Evolutionary conservation across 1,140 invertebrate species (phyloP).

Genomic region (Brachionus paranguensis): DNA sequence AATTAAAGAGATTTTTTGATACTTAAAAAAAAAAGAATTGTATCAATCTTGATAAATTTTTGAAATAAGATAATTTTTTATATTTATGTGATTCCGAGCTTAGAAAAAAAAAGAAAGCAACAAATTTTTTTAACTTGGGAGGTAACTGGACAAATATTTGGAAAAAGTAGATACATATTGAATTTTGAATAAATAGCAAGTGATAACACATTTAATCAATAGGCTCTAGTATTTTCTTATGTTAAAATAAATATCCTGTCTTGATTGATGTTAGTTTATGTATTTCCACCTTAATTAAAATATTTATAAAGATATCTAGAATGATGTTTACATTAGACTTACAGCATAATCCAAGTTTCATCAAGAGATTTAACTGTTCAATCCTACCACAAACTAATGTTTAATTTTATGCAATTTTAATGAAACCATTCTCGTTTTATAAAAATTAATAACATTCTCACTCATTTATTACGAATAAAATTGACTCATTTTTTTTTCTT

Average conservation of each 20-base stretch:
- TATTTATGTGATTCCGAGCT: not conserved
- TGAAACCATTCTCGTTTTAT: not conserved
- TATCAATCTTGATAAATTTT: too few relatives aligned
- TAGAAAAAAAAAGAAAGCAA: not conserved
- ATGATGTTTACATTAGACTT: not conserved
- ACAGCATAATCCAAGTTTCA: not conserved
- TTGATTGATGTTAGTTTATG: not conserved
- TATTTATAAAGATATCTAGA: not conserved
- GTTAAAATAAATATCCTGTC: not conserved
- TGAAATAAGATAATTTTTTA: not conserved
- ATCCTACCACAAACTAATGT: not conserved
- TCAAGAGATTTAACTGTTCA: not conserved
- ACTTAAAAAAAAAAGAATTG: too few relatives aligned
- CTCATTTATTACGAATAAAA: not conserved
- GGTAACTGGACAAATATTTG: constrained; percentile 20
- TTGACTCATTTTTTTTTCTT: not conserved
- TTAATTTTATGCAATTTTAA: not conserved
- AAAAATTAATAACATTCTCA: not conserved
- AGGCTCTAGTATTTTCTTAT: not conserved
- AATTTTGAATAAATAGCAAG: not conserved
- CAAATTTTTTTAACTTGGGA: not conserved
- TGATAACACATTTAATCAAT: not conserved
- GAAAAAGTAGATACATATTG: not conserved
- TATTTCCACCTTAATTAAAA: not conserved
- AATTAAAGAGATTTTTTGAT: too few relatives aligned